Evolutionary conservation across 2,888 invertebrate species (phyloP), one percentile per base, ranked within the genome.

Genomic region (Beris chalybata): DNA sequence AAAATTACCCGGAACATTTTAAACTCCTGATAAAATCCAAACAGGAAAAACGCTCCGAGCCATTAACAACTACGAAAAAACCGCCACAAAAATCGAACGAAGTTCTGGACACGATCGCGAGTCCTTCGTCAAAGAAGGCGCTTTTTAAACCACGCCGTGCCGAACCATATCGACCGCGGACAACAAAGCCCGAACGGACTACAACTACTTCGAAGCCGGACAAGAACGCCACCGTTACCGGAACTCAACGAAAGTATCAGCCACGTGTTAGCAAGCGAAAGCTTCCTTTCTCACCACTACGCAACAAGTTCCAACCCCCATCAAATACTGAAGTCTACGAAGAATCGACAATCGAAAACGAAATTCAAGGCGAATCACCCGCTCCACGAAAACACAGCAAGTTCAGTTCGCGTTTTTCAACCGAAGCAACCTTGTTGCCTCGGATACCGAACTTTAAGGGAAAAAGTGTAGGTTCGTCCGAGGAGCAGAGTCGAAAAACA

Each of bases 1-100:
- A 86, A 74, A 88, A 88, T 73, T 88, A 88, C 77, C 87, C 87
- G 15, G 86, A 84, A 73, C 84, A 84, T 74, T 88, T 87, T 74
- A 88, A 87, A 75, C 84, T 86, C n/a, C 77, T 87, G 64, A 79
- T 88, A 57, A 85, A 86, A 78, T 83, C 86, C 59, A 87, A 87
- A 79, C 76, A 79, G 70, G 44, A 68, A 2, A 69, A 66, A 38
- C 50, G 50, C 4, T 47, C 57, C 4, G 53, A 58, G 43, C 30
- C 29, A 44, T 22, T 31, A 38, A n/a, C 58, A 3, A 45, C 67
- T 4, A 29, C 55, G 5, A 55, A 63, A 32, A 13, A 29, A 48
- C 29, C 47, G 5, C 22, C 6, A 30, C 53, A 53, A 50, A 61
- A 31, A 48, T 52, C 59, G 43, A 69, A 70, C 56, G 70, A 71